These are phyloP conservation scores for Rhamphomyia laevipes DNA, from an alignment of 2,888 invertebrate species.

Conservation along the genomic window DNA sequence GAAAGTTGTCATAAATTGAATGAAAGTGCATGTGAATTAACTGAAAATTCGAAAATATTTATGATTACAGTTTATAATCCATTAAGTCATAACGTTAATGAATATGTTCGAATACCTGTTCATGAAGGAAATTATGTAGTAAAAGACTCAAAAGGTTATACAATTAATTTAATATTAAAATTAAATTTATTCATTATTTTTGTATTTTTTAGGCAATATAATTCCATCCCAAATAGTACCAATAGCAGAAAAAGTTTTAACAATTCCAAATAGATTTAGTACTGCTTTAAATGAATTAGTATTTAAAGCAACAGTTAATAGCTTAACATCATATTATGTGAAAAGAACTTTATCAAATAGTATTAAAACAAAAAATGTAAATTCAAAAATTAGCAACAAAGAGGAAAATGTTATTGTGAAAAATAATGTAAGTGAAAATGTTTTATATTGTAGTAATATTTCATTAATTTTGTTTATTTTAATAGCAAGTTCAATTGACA, in stretches of 20 bases:
- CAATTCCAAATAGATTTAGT: constrained; percentile 50
- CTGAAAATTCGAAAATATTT: constrained; percentile 48
- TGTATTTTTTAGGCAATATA: constrained; percentile 25
- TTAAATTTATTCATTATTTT: background rate
- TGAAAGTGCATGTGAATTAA: constrained; percentile 57
- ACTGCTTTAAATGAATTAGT: constrained; percentile 54
- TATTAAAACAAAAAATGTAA: background rate
- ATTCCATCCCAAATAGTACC: constrained; percentile 51
- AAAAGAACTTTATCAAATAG: constrained; percentile 4
- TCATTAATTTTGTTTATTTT: background rate
- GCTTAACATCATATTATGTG: constrained; percentile 46
- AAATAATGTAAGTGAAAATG: background rate
- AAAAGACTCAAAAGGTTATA: background rate
- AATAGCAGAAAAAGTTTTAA: constrained; percentile 43
- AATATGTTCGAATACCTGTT: constrained; percentile 55
- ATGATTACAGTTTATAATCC: constrained; percentile 54
- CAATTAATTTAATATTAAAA: background rate
- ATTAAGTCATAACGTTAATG: constrained; percentile 47
- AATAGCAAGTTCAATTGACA: background rate
- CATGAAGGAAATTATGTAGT: constrained; percentile 38
- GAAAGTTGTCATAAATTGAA: constrained; percentile 54
- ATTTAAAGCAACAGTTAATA: constrained; percentile 45
- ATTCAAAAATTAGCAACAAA: no score
- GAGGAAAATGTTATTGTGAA: background rate
- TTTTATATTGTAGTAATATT: no score